Evolutionary conservation across 2,888 invertebrate species (phyloP), one percentile per base, ranked within the genome.

Genomic region (Polia nebulosa): DNA sequence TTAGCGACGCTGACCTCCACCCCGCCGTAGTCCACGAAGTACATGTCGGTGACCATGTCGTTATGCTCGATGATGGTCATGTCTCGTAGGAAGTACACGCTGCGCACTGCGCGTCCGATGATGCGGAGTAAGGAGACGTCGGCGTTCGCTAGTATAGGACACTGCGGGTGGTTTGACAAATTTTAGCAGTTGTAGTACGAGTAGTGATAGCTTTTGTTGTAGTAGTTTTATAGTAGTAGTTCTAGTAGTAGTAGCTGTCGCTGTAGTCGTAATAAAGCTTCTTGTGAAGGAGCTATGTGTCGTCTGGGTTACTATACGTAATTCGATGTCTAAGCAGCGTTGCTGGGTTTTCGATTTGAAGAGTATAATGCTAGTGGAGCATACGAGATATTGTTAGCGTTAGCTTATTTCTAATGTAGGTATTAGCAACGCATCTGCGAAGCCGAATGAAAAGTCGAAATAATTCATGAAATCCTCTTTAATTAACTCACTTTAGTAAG

Each of bases 101-200:
- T 92, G 67, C 84, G 87, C 2, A 93, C 88, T 0, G 91, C 91
- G 2, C 94, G 92, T 0, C 93, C 94, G 6, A 94, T 78, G 60
- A 90, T 86, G 0, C 94, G 93, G 11, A 94, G 85, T 0, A 93
- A 76, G 0, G 94, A 91, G 5, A 90, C 77, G 59, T 94, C 93
- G 22, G 89, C 88, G 29, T 90, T 74, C 1, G 86, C 78, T 1
- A 94, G 84, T 27, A 94, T 89, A 0, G 94, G 94, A 63, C 94
- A 94, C 94, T 94, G 81, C 13, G 17, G 27, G 47, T 41, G 4
- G 51, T 20, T 36, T 25, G n/a, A 1, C 15, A 13, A 45, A 6
- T 0, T 45, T 45, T 1, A 22, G 20, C 20, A 44, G 9, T 44
- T n/a, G 20, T n/a, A n/a, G n/a, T n/a, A n/a, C n/a, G n/a, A n/a